These are phyloP conservation scores for Chamaetylas fuelleborni DNA, from an alignment of 2,113 vertebrate genomes.

Conservation along the genomic window DNA sequence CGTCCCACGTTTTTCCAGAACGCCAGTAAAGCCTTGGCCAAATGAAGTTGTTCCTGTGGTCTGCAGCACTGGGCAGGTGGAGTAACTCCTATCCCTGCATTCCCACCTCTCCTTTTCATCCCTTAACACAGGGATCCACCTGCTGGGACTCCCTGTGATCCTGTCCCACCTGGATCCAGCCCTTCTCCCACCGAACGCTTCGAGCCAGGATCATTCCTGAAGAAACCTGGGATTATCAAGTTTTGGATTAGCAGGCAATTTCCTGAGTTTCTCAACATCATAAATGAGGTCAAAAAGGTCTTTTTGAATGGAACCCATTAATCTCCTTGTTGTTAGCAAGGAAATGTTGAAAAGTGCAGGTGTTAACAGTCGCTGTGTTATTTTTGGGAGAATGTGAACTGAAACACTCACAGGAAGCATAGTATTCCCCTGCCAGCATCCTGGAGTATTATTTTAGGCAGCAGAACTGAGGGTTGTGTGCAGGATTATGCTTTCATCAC, in stretches of 20 bases:
- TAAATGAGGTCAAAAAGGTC: constrained; percentile 76
- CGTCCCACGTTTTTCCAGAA: not conserved
- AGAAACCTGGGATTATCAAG: constrained; percentile 64
- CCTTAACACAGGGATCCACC: not conserved
- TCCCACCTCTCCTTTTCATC: not conserved
- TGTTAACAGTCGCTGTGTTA: constrained; percentile 80
- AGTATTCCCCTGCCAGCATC: constrained; percentile 77
- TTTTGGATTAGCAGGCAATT: constrained; percentile 72
- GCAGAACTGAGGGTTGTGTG: constrained; percentile 72
- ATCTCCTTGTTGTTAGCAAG: constrained; percentile 75
- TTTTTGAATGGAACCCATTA: constrained; percentile 74
- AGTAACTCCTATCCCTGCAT: not conserved
- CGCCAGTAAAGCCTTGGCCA: not conserved
- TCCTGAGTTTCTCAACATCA: constrained; percentile 75
- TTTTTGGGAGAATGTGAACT: constrained; percentile 79
- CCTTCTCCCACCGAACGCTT: not conserved
- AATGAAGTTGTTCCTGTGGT: fast-evolving
- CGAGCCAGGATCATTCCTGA: not conserved
- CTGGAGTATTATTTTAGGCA: constrained; percentile 82
- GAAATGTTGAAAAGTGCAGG: constrained; percentile 75
- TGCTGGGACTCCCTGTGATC: not conserved
- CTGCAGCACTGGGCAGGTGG: not conserved
- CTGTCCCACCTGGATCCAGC: not conserved
- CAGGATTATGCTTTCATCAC: constrained; percentile 74
- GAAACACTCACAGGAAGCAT: constrained; percentile 78